Evolutionary conservation across 1,140 invertebrate species (phyloP).

Genomic region (Amyelois transitella): DNA sequence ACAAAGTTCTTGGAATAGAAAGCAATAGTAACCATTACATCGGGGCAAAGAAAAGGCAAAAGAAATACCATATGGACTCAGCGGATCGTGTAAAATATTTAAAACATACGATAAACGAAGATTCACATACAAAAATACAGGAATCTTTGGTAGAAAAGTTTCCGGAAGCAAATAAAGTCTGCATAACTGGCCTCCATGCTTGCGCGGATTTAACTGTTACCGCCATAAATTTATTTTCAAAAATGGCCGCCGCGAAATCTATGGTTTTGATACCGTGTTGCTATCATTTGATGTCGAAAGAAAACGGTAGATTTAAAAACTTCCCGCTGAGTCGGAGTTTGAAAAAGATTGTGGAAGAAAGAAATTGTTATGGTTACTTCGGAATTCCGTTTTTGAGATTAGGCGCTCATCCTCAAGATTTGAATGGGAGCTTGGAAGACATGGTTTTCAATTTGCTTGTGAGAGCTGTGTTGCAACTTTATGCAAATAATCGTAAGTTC

Average conservation of each 20-base stretch:
- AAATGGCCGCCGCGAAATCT: slow-evolving; percentile 75
- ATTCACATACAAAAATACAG: slow-evolving; percentile 70
- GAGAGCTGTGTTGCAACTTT: slow-evolving; percentile 77
- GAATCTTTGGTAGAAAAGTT: slow-evolving; percentile 60
- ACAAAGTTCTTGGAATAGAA: slow-evolving; percentile 85
- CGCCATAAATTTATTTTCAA: slow-evolving; percentile 81
- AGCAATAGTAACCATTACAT: slow-evolving; percentile 77
- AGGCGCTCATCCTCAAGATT: slow-evolving; percentile 76
- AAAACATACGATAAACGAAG: slow-evolving; percentile 72
- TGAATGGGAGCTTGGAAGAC: slow-evolving; percentile 61
- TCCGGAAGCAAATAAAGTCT: slow-evolving; percentile 28
- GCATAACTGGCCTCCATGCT: slow-evolving; percentile 79
- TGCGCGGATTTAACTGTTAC: slow-evolving; percentile 88
- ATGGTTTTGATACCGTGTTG: slow-evolving; percentile 89
- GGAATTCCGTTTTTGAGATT: slow-evolving; percentile 79
- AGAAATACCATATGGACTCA: slow-evolving; percentile 73
- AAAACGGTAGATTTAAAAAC: slow-evolving; percentile 68
- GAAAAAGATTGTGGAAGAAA: slow-evolving; percentile 43
- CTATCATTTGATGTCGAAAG: slow-evolving; percentile 82
- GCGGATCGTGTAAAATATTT: slow-evolving; percentile 75
- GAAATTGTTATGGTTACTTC: slow-evolving; percentile 61
- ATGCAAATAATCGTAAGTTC: slow-evolving; percentile 73
- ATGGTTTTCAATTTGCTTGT: slow-evolving; percentile 76
- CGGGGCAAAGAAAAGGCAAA: slow-evolving; percentile 78
- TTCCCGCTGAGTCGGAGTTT: slow-evolving; percentile 78